A percentile compares a stretch with the other conserved stretches of the same genome.
These are phyloP conservation scores for Megalurothrips usitatus DNA, from an alignment of 2,888 invertebrate genomes.

Conservation along the genomic window DNA sequence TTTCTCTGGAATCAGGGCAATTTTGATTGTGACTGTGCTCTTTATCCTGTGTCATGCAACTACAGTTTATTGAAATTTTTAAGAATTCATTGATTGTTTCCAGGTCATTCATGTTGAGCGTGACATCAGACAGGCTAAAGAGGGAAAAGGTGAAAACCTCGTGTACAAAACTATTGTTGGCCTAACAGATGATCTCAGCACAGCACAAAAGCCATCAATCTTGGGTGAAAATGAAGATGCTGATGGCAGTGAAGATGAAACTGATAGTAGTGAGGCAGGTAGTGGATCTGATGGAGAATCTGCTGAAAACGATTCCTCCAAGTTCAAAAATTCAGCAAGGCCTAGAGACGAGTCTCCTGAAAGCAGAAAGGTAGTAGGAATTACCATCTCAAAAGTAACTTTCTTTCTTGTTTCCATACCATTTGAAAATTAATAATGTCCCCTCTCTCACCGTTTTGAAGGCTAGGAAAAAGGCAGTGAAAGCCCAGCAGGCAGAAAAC, in stretches of 20 bases:
- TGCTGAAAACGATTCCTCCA: constrained; percentile 54
- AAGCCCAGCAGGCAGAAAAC: constrained; percentile 82
- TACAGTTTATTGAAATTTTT: not conserved
- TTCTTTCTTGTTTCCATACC: not conserved
- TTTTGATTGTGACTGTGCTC: not conserved
- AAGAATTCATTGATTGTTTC: not conserved
- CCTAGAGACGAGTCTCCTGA: constrained; percentile 77
- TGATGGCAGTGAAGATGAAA: constrained; percentile 41
- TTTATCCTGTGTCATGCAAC: not conserved
- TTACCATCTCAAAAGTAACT: constrained; percentile 47
- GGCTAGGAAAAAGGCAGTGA: constrained; percentile 81
- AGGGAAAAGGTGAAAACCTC: constrained; percentile 64
- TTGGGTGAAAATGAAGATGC: constrained; percentile 44
- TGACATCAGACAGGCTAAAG: constrained; percentile 75
- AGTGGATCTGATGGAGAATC: constrained; percentile 39
- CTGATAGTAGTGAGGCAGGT: constrained; percentile 37
- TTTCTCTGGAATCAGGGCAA: not conserved
- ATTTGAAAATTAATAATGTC: not conserved
- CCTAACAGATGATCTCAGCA: constrained; percentile 71
- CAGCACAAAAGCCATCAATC: constrained; percentile 62
- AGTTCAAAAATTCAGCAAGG: constrained; percentile 62
- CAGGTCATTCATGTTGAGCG: constrained; percentile 79
- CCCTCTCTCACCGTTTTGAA: constrained; percentile 40
- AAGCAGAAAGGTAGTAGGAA: constrained; percentile 74
- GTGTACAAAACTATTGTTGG: constrained; percentile 85